Evolutionary conservation across 1,140 invertebrate species (phyloP).

Genomic region (Pseudomyrmex concolor): DNA sequence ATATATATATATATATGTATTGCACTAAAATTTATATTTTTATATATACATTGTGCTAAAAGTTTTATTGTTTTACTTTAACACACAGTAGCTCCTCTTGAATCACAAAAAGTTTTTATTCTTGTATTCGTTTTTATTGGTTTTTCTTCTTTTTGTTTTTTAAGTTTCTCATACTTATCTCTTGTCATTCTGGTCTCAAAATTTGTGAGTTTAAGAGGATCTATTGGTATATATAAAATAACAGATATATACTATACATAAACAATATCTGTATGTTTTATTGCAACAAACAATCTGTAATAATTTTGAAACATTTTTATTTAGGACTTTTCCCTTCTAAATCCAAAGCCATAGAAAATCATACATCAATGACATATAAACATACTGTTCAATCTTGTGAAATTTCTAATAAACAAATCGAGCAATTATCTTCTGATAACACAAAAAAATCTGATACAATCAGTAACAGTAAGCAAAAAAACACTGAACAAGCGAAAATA

Average conservation of each 20-base stretch:
- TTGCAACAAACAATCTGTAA: not conserved
- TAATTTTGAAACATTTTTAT: slow-evolving; percentile 21
- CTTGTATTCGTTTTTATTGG: too few relatives aligned
- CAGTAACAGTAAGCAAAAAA: too few relatives aligned
- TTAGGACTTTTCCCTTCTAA: slow-evolving; percentile 31
- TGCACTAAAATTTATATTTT: not conserved
- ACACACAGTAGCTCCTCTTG: too few relatives aligned
- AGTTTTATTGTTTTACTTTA: too few relatives aligned
- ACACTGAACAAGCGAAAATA: too few relatives aligned
- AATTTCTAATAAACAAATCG: not conserved
- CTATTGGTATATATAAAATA: too few relatives aligned
- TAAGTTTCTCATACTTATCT: too few relatives aligned
- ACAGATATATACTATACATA: not conserved
- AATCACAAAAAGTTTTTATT: too few relatives aligned
- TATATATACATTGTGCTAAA: not conserved
- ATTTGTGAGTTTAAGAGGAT: too few relatives aligned
- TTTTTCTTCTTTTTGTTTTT: too few relatives aligned
- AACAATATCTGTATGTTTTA: not conserved
- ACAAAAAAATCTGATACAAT: not conserved
- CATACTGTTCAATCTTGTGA: not conserved
- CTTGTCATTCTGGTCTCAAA: too few relatives aligned
- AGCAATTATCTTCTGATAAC: not conserved
- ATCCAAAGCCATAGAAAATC: slow-evolving; percentile 13
- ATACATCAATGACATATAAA: not conserved
- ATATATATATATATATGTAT: not conserved